Evolutionary conservation across 2,797 vertebrate species (phyloP).

Genomic region (Eulemur coronatus): DNA sequence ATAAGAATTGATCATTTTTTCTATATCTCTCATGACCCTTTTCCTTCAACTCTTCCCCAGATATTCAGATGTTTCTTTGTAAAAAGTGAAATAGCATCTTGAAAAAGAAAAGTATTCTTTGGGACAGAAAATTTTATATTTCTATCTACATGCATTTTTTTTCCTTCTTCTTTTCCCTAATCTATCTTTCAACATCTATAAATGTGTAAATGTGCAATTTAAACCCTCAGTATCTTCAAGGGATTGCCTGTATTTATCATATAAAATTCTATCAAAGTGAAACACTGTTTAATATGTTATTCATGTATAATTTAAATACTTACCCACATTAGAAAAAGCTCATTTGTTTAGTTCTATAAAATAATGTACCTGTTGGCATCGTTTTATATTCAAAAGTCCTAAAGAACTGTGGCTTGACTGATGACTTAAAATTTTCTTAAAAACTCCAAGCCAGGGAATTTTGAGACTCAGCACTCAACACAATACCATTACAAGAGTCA

Average conservation of each 20-base stretch:
- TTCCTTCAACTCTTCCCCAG: not conserved
- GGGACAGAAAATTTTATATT: not conserved
- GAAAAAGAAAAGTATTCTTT: conserved; percentile 27
- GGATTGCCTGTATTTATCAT: not conserved
- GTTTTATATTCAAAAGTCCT: conserved; percentile 15
- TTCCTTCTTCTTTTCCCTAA: not conserved
- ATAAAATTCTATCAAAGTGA: not conserved
- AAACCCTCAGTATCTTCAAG: not conserved
- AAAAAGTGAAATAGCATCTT: not conserved
- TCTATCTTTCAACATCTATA: not conserved
- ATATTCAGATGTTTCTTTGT: conserved; percentile 5
- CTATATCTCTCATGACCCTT: not conserved
- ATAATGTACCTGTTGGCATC: not conserved
- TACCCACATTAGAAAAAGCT: not conserved
- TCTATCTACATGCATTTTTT: not conserved
- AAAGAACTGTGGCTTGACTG: not conserved
- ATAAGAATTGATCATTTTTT: not conserved
- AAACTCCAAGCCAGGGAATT: not conserved
- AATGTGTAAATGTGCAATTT: not conserved
- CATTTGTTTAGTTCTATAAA: conserved; percentile 5
- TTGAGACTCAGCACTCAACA: not conserved
- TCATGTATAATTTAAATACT: conserved; percentile 25
- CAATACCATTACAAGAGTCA: not conserved
- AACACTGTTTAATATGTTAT: not conserved
- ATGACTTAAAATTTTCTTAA: not conserved